Conservation (phyloP, 1,140 invertebrate genomes). For the Drosophila nasuta region DNA sequence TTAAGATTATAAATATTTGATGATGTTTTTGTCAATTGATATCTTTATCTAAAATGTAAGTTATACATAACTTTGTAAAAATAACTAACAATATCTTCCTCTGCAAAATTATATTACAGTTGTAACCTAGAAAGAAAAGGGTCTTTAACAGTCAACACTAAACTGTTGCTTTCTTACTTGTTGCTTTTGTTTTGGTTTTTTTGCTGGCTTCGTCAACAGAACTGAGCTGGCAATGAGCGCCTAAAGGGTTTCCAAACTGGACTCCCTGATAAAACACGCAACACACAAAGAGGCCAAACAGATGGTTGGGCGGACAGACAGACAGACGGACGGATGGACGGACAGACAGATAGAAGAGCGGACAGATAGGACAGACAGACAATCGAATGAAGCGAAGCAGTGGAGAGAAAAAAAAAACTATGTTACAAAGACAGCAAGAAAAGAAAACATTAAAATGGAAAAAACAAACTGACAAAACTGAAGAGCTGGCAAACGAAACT, state of each 20-base stretch:
- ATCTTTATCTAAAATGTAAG: too few species aligned
- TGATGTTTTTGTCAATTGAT: too few species aligned
- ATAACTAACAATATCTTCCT: too few species aligned
- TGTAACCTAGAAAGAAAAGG: too few species aligned
- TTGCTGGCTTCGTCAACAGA: constrained; percentile 39
- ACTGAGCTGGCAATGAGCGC: constrained; percentile 75
- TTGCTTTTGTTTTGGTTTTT: constrained; percentile 8
- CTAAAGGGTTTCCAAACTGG: constrained; percentile 74
- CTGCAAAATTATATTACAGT: too few species aligned
- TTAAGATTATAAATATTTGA: too few species aligned
- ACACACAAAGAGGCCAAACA: constrained; percentile 25
- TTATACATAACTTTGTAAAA: too few species aligned
- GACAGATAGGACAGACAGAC: constrained; percentile 19
- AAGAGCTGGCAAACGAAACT: constrained; percentile 33
- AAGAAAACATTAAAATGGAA: constrained; percentile 61
- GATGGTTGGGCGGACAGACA: constrained; percentile 7
- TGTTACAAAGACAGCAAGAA: constrained; percentile 70
- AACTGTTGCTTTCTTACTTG: too few species aligned
- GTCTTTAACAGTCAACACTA: too few species aligned
- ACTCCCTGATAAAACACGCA: constrained; percentile 35
- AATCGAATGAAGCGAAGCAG: constrained; percentile 37
- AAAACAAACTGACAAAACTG: constrained; percentile 38
- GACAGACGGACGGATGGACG: not conserved
- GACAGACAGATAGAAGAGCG: constrained; percentile 10
- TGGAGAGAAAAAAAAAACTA: constrained; percentile 53